A percentile compares a stretch with the other conserved stretches of the same genome.
phyloP scores from a whole-genome alignment of 2,888 invertebrate genomes.

The Melolontha melolontha region DNA sequence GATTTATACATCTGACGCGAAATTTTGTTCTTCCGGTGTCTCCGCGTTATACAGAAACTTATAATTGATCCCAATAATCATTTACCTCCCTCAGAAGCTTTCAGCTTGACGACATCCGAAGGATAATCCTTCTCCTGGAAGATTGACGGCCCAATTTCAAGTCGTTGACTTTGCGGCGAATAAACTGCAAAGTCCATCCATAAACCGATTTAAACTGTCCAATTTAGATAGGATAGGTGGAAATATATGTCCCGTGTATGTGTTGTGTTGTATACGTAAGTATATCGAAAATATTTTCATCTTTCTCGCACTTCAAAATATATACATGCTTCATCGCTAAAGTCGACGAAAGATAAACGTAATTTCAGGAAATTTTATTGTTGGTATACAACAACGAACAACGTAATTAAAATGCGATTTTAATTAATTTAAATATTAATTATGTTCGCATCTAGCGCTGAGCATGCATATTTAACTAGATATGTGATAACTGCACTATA shows the following conservation, averaged over 20 bases:
- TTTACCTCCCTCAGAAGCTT: conserved; percentile 22
- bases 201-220: conserved; percentile 28
- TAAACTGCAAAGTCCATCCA: conserved; percentile 15
- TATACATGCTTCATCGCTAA: no score
- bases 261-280: no score
- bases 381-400: no score
- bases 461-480: no score
- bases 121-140: conserved; percentile 25
- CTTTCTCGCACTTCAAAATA: no score
- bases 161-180: conserved; percentile 10
- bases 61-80: conserved; percentile 31
- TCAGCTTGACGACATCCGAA: conserved; percentile 14
- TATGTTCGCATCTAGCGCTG: no score
- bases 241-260: neutral
- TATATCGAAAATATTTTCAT: no score
- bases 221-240: conserved; percentile 8
- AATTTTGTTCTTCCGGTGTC: neutral
- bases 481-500: no score
- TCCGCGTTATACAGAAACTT: conserved; percentile 14
- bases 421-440: no score
- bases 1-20: neutral
- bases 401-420: no score
- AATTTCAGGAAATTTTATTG: no score
- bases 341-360: no score
- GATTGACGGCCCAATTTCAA: conserved; percentile 29